A percentile compares a stretch with the other conserved stretches of the same genome.
These are phyloP conservation scores for Neolamprologus variostigma DNA, from an alignment of 2,113 vertebrate species.

Conservation along the genomic window DNA sequence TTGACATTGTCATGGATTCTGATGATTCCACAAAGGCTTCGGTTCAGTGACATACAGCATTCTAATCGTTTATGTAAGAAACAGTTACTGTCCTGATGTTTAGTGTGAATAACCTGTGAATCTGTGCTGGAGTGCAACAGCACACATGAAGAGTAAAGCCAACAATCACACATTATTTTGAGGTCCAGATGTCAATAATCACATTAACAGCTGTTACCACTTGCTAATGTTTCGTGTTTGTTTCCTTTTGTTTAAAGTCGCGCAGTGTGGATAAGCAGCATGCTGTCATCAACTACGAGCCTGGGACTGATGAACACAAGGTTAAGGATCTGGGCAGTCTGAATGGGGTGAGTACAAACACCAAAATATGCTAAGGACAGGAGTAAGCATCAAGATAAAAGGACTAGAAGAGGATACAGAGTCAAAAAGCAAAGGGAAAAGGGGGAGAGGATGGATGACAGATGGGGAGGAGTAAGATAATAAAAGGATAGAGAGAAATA, in stretches of 20 bases:
- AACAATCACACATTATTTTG: neutral
- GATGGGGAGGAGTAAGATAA: neutral
- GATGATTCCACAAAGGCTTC: neutral
- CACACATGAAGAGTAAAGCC: neutral
- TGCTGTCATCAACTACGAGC: conserved; percentile 94
- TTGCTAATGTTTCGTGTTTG: neutral
- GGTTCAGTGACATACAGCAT: neutral
- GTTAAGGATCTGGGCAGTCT: conserved; percentile 97
- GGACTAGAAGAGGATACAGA: neutral
- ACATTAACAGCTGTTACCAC: neutral
- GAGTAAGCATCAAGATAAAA: neutral
- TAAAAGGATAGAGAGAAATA: neutral
- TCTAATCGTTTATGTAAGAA: neutral
- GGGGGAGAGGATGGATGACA: neutral
- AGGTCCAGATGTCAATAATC: neutral
- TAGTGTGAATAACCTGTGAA: neutral
- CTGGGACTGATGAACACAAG: conserved; percentile 84
- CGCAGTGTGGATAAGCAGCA: conserved; percentile 98
- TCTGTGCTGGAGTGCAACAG: neutral
- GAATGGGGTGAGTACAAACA: conserved; percentile 84
- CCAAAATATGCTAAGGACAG: neutral
- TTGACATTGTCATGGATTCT: neutral
- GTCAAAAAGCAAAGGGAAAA: neutral
- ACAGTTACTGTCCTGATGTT: neutral
- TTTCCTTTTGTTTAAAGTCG: conserved; percentile 74